Base-by-base conservation (phyloP, 2,888 invertebrate species). In the Argyresthia albistria region DNA sequence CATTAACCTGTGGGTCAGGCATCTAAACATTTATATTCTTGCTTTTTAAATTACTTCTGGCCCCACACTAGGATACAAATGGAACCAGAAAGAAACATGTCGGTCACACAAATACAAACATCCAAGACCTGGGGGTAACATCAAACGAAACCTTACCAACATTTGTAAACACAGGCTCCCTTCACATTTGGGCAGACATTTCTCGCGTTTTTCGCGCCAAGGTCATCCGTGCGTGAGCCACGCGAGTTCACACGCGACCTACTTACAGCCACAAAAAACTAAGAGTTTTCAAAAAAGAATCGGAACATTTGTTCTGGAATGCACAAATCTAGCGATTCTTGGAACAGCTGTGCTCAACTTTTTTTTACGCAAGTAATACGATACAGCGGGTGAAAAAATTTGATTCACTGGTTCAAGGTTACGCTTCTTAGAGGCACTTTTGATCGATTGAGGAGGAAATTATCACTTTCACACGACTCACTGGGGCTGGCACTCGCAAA, bases 391-490 rank as follows among this genome's bases (percentile, higher is more conserved):
- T 43, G 11, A 51, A 52, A 54, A 59, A 60, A 61, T 52, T 54
- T 57, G 57, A 62, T 65, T 56, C 54, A 55, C 50, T 51, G 53
- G 50, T 59, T 70, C 80, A 80, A 79, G 80, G 80, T 70, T 76
- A 66, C 57, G 52, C 53, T 55, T 56, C 61, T 60, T 55, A 35
- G 9, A 53, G 15, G 58, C 58, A 60, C 64, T 70, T 63, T 60
- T 57, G 61, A 59, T 59, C 59, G 61, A 25, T 59, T 60, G 56
- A 61, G 65, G 66, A 59, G 68, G 66, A 67, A 64, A 73, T 72
- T 63, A 70, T 60, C 73, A 81, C 79, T 83, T 81, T 80, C 80
- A 72, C 76, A 73, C 73, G 67, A 73, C 74, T 76, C 73, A 73
- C 75, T 74, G 66, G 65, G 69, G 62, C 70, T 70, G 69, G 61